A percentile compares a stretch with the other conserved stretches of the same genome.
Evolutionary conservation across 2,797 vertebrate genomes (phyloP).

Genomic region (Halcyon smyrnensis): DNA sequence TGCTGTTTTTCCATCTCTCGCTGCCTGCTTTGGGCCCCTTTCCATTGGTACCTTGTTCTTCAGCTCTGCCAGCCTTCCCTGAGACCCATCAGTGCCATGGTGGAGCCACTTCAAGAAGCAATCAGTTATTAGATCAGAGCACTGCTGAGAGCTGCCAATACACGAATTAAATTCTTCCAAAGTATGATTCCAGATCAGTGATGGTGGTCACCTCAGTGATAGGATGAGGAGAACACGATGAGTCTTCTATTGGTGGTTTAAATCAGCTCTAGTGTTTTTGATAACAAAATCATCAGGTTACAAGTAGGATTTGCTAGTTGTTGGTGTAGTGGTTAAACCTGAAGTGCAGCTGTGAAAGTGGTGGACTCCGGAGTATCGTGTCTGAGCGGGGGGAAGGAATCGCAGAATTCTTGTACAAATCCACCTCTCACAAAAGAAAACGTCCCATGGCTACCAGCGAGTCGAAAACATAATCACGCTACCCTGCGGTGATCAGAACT

Average conservation of each 20-base stretch:
- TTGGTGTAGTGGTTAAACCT: neutral
- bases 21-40: neutral
- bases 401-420: neutral
- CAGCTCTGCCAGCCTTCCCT: neutral
- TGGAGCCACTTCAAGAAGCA: neutral
- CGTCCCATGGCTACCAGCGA: rapidly evolving
- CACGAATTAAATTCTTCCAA: neutral
- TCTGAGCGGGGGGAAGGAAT: neutral
- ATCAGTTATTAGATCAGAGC: neutral
- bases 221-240: neutral
- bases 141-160: rapidly evolving
- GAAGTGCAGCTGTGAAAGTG: neutral
- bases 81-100: rapidly evolving
- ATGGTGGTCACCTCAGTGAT: neutral
- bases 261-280: neutral
- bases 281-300: neutral
- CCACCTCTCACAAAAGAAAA: neutral
- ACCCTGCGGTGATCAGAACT: neutral
- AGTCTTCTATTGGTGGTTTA: neutral
- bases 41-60: neutral
- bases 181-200: neutral
- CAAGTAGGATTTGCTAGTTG: rapidly evolving
- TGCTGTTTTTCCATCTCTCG: neutral
- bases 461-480: neutral
- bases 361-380: neutral